These are phyloP conservation scores for Lasioglossum villosulum DNA, from an alignment of 2,888 invertebrate species.

Conservation along the genomic window DNA sequence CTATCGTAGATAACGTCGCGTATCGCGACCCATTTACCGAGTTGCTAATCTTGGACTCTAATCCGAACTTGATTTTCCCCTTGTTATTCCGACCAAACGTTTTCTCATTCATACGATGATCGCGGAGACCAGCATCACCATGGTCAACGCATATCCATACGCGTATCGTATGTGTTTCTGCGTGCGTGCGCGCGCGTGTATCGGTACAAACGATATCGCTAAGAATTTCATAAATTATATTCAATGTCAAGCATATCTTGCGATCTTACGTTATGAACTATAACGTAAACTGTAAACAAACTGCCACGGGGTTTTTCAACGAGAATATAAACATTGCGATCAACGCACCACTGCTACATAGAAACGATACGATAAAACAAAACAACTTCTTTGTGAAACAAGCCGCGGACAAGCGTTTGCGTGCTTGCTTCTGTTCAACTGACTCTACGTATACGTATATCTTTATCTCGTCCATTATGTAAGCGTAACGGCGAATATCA, in stretches of 20 bases:
- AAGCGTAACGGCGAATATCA: constrained; percentile 17
- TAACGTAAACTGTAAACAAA: constrained; percentile 22
- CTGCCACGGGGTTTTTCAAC: background rate
- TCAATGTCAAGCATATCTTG: background rate
- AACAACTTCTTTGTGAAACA: background rate
- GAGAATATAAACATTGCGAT: background rate
- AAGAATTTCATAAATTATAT: background rate
- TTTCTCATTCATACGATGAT: constrained; percentile 18
- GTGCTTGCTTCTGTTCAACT: background rate
- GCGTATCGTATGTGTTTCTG: background rate
- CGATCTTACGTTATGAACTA: background rate
- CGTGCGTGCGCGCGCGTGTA: background rate
- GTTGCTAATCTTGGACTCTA: constrained; percentile 63
- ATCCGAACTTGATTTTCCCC: constrained; percentile 60
- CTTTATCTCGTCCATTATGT: constrained; percentile 24
- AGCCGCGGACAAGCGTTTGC: background rate
- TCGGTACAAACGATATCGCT: background rate
- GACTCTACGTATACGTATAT: background rate
- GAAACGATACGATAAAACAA: background rate
- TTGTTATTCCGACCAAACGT: constrained; percentile 13
- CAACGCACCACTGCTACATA: background rate
- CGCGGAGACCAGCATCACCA: background rate
- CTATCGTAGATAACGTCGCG: constrained; percentile 65
- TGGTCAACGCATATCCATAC: background rate
- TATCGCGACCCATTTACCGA: constrained; percentile 68